Base-by-base conservation (phyloP, 2,797 vertebrate species). In the Bovichtus variegatus region DNA sequence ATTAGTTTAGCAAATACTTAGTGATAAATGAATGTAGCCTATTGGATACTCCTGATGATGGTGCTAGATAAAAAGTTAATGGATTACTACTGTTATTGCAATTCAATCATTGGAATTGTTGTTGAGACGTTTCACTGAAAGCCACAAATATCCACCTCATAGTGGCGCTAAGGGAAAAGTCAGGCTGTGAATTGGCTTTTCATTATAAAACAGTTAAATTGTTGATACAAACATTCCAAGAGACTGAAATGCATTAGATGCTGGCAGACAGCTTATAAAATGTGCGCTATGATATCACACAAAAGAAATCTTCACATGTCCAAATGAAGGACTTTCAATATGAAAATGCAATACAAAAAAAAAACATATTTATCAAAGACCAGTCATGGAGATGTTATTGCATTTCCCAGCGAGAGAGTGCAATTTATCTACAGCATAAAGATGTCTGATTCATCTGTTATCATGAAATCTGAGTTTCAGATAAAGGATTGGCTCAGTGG, bases 401-500 rank as follows among this genome's bases (percentile, higher is more conserved):
- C 18, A 49, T 60, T 71, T 81, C 46, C 60, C 38, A 16, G 66
- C n/a, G 19, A 29, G 67, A 57, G 21, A 43, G 65, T 31, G 29
- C 44, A 57, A 68, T 11, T 4, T 21, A 47, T 57, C 15, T 41
- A 57, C 23, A 10, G 36, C 50, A 59, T n/a, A 71, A 60, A 51
- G 11, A 27, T 31, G 10, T 74, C 36, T 72, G 44, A 69, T 57
- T 74, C 53, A 71, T 74, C 13, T 71, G 38, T 16, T 69, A 74
- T 74, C 59, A 38, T 47, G 34, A 71, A 34, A 71, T 83, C 40
- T 70, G 46, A 36, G 62, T 78, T 78, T 75, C 34, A 73, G 78
- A 55, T 9, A 31, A 67, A 12, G 5, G 40, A 50, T 4, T 46
- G 51, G 31, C 49, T 67, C 50, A 34, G 65, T 27, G 11, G 31